These are phyloP conservation scores for Diploptera punctata DNA, from an alignment of 2,888 invertebrate genomes.

Conservation along the genomic window DNA sequence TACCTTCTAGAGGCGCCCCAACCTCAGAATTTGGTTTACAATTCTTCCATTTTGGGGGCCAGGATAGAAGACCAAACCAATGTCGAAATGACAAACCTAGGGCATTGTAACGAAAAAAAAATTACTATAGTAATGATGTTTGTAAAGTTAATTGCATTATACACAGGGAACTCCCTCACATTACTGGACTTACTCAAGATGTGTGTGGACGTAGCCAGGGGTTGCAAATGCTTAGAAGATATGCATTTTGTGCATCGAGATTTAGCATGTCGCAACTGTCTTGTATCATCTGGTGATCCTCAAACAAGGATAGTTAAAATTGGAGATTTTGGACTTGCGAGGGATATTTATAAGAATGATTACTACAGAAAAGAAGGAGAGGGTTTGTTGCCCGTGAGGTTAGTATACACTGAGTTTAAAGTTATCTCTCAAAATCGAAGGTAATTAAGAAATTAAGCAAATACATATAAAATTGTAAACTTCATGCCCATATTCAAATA, in stretches of 20 bases:
- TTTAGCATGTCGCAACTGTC: constrained; percentile 93
- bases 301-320: constrained; percentile 87
- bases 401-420: constrained; percentile 23
- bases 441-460: too few species aligned
- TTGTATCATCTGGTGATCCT: constrained; percentile 77
- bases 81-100: too few species aligned
- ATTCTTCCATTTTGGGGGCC: too few species aligned
- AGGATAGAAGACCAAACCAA: too few species aligned
- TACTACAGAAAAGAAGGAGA: constrained; percentile 87
- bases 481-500: too few species aligned
- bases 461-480: too few species aligned
- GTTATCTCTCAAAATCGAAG: background rate
- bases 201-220: constrained; percentile 95
- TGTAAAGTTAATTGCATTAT: too few species aligned
- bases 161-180: constrained; percentile 70
- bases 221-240: constrained; percentile 95
- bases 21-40: too few species aligned
- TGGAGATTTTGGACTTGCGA: constrained; percentile 95
- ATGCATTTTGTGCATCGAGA: constrained; percentile 98
- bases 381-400: constrained; percentile 87
- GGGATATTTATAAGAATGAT: constrained; percentile 97
- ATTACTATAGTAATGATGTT: too few species aligned
- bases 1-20: too few species aligned
- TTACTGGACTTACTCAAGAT: constrained; percentile 87
- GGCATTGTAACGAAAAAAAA: too few species aligned